Base-by-base conservation (phyloP, 2,888 invertebrate genomes). In the Erebia aethiops region DNA sequence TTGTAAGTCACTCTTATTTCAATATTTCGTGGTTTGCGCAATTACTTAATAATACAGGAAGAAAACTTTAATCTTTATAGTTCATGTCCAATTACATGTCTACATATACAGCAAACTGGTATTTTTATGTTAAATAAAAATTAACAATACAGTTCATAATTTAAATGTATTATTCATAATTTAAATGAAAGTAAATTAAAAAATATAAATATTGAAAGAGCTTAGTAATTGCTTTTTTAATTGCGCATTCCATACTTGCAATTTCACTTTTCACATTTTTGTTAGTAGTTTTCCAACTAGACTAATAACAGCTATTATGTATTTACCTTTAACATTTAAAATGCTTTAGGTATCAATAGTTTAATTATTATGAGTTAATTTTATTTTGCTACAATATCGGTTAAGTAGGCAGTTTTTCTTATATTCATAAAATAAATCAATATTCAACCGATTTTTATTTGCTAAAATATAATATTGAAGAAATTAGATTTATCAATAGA, bases 221-320 rank as follows among this genome's bases (percentile, higher is more conserved):
- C n/a, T 16, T 16, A 16, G 52, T 52, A 9, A 9, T 52, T 52
- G 16, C 7, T 5, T 26, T 5, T 13, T 21, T 14, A 57, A 57
- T 26, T 57, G 26, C 56, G 56, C 26, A 57, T 21, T 26, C 56
- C 56, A 26, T 57, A 7, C 13, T 13, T 57, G 14, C 21, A 8
- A 21, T 54, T 54, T 18, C 54, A 10, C 16, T 54, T n/a, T 54
- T 54, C 18, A 54, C 18, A 54, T 18, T 16, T 54, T 54, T 54
- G 18, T 18, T 10, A 54, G 54, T 54, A 54, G 54, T 16, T 54
- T 54, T 54, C 54, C 54, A 54, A 54, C 54, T 52, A 16, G 52
- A 52, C 52, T 54, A n/a, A 7, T 35, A 18, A 16, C 18, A 18
- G 18, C 54, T 18, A 18, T 54, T 54, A 11, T 54, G 18, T 10